Base-by-base conservation (phyloP, 2,113 vertebrate species). In the Perccottus glenii region DNA sequence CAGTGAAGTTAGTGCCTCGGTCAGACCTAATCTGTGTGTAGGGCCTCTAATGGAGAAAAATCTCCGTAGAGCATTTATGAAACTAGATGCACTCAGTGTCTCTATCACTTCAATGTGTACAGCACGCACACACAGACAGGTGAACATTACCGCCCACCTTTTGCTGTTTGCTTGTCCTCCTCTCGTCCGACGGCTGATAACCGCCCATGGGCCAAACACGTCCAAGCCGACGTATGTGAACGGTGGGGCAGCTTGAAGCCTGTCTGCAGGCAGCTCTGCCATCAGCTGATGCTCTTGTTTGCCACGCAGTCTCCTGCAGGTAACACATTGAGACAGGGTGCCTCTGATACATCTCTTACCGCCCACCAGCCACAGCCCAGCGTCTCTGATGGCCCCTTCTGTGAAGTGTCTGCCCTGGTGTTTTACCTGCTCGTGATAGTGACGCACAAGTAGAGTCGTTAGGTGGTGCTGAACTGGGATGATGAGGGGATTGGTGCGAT, bases 311-410 rank as follows among this genome's bases (percentile, higher is more conserved):
- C 48, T 67, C 0, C 47, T 8, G 33, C 62, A 59, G n/a, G 47
- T 60, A 2, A 71, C 14, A 66, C 62, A 61, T 8, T 66, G 38
- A 14, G 48, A 16, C 5, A 77, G 60, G 4, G 44, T n/a, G n/a
- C 36, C 9, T 9, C 9, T 32, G 36, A 69, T 7, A 84, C 58
- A 19, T 45, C 44, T 11, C 19, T 79, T 75, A 9, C 60, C 42
- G 5, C 63, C 71, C 16, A 71, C 32, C 9, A 80, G 77, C 73
- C 73, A 83, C 8, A 40, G 61, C 14, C 81, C 69, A 49, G 73
- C 46, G 52, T 60, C 62, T 43, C 66, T 2, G 32, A 73, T 11
- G n/a, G 70, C 75, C 11, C 79, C 70, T 7, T 78, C 56, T 6
- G 66, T 74, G 32, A 82, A 42, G 40, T 70, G 80, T 11, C 19